Evolutionary conservation across 2,888 invertebrate genomes (phyloP), one percentile per base, ranked within the genome.

Genomic region (Ariolimax columbianus): DNA sequence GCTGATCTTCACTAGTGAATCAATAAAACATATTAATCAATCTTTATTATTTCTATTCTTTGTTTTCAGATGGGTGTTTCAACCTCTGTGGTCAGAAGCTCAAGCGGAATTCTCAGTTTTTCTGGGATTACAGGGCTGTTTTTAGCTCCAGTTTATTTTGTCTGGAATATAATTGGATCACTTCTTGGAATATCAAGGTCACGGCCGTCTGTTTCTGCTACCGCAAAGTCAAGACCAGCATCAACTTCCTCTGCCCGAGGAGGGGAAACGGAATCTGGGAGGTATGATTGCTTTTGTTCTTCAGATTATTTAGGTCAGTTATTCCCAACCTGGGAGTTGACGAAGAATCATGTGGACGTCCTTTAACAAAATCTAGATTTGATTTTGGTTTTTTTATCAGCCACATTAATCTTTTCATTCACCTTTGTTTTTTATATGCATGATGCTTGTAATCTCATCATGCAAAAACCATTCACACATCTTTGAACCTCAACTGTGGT

Each of bases 141-240:
- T 2, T 91, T 97, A 38, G 94, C 96, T 7, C 95, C 96, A 0
- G 94, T 97, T 9, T 91, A 96, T 19, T 95, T 95, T 66, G 93
- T 96, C 47, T 94, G 96, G 91, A 95, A 95, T 85, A 95, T 95
- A 89, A 87, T 96, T 55, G 94, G 94, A 88, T 93, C 93, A 38
- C 94, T 95, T 36, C 72, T 89, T 59, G 55, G 84, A 36, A 59
- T 78, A 17, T 47, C 75, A 0, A 30, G 75, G 14, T 26, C 63
- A 19, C 40, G 82, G 7, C n/a, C 82, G 0, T 63, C 78, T n/a
- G 26, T 66, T 51, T 36, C 72, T 63, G 78, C 75, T 75, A 72
- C 59, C 59, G 38, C 70, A 30, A 63, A 70, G 55, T 66, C 68
- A 30, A 77, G n/a, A 26, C 19, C 68, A 55, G 17, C 11, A 43